Evolutionary conservation across 2,797 vertebrate genomes (phyloP).

Genomic region (Eospalax fontanierii): DNA sequence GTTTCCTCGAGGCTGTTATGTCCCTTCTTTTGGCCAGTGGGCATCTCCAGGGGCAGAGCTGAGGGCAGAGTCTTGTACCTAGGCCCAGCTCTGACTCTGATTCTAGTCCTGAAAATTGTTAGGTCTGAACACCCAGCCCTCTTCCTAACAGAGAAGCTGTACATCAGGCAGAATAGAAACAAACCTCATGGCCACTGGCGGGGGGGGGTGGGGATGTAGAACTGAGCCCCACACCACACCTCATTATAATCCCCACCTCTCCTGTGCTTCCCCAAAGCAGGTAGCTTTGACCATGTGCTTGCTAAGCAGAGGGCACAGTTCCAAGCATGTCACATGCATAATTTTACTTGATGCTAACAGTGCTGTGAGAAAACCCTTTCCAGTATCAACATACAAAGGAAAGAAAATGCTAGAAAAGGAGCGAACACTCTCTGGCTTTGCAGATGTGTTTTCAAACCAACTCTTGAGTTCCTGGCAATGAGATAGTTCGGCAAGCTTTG

Average conservation of each 20-base stretch:
- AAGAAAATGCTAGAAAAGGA: not conserved
- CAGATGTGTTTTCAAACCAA: conserved; percentile 8
- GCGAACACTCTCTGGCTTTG: not conserved
- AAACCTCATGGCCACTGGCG: not conserved
- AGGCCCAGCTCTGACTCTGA: not conserved
- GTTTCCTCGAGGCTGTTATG: not conserved
- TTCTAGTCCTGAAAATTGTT: conserved; percentile 20
- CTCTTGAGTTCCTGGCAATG: not conserved
- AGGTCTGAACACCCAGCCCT: not conserved
- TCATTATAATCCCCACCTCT: not conserved
- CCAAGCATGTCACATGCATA: not conserved
- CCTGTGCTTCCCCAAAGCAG: not conserved
- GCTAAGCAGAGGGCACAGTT: too few species aligned
- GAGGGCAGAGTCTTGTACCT: not conserved
- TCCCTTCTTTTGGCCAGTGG: not conserved
- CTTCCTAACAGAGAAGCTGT: not conserved
- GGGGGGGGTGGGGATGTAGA: not conserved
- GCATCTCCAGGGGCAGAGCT: not conserved
- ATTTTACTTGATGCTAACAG: not conserved
- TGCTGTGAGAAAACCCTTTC: conserved; percentile 6
- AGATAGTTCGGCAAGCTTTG: not conserved
- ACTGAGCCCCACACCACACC: not conserved
- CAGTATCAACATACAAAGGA: not conserved
- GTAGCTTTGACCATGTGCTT: not conserved
- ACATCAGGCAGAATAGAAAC: not conserved